These are phyloP conservation scores for Melieria crassipennis DNA, from an alignment of 2,888 invertebrate genomes.

Conservation along the genomic window DNA sequence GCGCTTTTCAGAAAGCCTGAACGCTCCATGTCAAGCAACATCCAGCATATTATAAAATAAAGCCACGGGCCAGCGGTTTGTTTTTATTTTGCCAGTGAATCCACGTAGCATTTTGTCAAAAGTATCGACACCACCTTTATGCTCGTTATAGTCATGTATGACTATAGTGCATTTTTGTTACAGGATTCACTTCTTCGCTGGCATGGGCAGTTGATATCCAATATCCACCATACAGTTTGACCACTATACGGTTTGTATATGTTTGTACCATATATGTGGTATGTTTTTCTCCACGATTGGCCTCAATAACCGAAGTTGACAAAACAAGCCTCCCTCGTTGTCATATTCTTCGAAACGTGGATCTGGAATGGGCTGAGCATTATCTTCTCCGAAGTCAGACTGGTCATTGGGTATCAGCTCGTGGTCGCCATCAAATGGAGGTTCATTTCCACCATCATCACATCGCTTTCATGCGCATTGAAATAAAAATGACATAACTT, in stretches of 20 bases:
- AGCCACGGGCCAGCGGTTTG: too few species aligned
- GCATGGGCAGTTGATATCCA: too few species aligned
- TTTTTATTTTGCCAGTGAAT: too few species aligned
- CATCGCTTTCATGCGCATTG: not conserved
- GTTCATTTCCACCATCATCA: conserved; percentile 3
- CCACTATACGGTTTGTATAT: conserved; percentile 26
- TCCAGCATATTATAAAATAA: too few species aligned
- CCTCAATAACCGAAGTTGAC: conserved; percentile 11
- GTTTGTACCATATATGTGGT: too few species aligned
- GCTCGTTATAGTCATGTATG: too few species aligned
- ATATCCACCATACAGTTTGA: not conserved
- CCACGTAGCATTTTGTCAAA: too few species aligned
- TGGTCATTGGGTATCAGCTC: conserved; percentile 9
- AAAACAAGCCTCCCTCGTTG: not conserved
- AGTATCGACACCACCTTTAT: not conserved
- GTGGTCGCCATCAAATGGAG: conserved; percentile 9
- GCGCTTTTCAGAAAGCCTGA: too few species aligned
- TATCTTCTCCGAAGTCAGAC: conserved; percentile 15
- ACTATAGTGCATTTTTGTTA: too few species aligned
- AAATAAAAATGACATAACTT: too few species aligned
- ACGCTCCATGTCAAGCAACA: too few species aligned
- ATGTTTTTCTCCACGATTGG: conserved; percentile 16
- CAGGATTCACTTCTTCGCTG: too few species aligned
- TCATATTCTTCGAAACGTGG: conserved; percentile 17
- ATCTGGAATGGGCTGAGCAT: conserved; percentile 11